Base-by-base conservation (phyloP, 2,797 vertebrate genomes). In the Chiropotes sagulatus region DNA sequence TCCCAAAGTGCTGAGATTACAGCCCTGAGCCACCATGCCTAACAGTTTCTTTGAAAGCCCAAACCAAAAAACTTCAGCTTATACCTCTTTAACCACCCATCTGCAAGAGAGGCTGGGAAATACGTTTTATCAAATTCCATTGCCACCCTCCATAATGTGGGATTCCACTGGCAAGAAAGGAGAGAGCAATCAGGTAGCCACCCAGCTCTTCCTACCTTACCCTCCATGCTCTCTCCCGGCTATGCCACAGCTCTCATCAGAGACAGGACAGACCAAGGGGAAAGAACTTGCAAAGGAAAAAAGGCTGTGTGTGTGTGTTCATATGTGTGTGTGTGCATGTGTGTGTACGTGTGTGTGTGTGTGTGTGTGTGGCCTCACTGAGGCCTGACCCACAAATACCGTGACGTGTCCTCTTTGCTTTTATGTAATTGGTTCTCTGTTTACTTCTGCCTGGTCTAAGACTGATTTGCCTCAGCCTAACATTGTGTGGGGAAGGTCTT, bases 321-420 rank as follows among this genome's bases (percentile, higher is more conserved):
- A 22, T 22, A 22, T 54, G 11, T 24, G 58, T 20, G 58, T 20
- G 20, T n/a, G 10, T 67, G n/a, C 15, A 1, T 64, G 28, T 73
- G 19, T 70, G 64, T 41, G 39, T 41, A 12, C 2, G 0, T 39
- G 70, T 39, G 12, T 15, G n/a, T 83, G 58, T 15, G n/a, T 83
- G 58, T 64, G 58, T 64, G 17, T 9, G 33, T 19, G 15, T 19
- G 64, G 7, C 54, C 90, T 58, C 17, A 57, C 57, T 36, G 54
- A 80, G 88, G 7, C 61, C 84, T 85, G 80, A 92, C 46, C 54
- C 36, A 41, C 70, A 92, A 83, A 93, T 50, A 93, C 36, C 39
- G 57, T 88, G 72, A 76, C 28, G n/a, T 82, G 12, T 48, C 78
- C 41, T 44, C 85, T 92, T 94, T 94, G 85, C 44, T 93, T 89